These are phyloP conservation scores for Sphyrna mokarran DNA, from an alignment of 2,113 vertebrate genomes.

Conservation along the genomic window DNA sequence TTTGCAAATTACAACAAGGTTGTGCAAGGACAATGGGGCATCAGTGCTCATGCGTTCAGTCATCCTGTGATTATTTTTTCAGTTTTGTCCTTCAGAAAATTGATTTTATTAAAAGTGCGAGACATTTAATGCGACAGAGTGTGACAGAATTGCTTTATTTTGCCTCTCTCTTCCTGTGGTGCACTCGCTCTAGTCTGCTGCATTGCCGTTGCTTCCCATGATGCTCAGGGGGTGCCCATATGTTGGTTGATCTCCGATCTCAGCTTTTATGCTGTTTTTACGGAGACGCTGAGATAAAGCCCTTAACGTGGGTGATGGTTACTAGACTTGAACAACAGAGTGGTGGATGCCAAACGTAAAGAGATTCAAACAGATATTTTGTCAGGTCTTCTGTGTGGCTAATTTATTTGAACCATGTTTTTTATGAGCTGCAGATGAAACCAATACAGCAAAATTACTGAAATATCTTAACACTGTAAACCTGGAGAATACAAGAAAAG, in stretches of 20 bases:
- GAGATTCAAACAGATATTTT: constrained; percentile 8
- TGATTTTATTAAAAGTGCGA: constrained; percentile 64
- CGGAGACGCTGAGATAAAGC: background rate
- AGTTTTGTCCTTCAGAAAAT: constrained; percentile 62
- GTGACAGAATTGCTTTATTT: constrained; percentile 52
- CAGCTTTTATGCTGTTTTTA: background rate
- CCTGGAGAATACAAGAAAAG: background rate
- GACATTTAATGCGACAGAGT: constrained; percentile 56
- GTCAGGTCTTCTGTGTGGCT: background rate
- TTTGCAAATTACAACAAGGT: constrained; percentile 39
- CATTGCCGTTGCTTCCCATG: constrained; percentile 33
- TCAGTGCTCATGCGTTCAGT: background rate
- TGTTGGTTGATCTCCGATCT: background rate
- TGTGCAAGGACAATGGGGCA: constrained; percentile 40
- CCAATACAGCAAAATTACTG: background rate
- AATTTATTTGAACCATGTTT: background rate
- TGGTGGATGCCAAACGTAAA: background rate
- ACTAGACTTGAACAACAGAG: background rate
- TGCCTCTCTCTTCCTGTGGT: constrained; percentile 41
- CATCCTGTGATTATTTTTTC: constrained; percentile 38
- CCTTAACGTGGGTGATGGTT: background rate
- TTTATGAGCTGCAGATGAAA: background rate
- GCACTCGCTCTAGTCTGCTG: background rate
- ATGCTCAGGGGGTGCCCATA: background rate
- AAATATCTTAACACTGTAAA: background rate